Percentiles rank a stretch among this genome's conserved stretches.
Evolutionary conservation across 37 sponge, comb jelly and placozoan genomes (phyloP).

Genomic region (Axinella damicornis): DNA sequence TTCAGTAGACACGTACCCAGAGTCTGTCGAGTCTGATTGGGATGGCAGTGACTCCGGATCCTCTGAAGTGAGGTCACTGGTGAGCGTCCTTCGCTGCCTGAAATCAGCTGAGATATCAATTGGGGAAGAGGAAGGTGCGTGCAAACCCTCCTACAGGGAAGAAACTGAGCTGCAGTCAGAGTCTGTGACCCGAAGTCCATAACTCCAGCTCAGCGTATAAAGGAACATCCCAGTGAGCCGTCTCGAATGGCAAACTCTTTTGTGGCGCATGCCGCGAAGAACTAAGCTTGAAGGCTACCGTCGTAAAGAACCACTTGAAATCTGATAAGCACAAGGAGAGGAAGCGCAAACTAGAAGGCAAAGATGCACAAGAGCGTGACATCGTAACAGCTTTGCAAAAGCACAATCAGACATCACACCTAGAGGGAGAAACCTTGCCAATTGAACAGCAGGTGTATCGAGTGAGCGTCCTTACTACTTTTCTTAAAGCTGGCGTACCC

Average conservation of each 20-base stretch:
- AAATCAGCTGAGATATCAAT: no score
- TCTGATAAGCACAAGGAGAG: conserved; percentile 25
- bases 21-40: no score
- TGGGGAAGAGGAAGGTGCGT: no score
- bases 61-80: no score
- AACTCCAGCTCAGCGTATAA: conserved; percentile 40
- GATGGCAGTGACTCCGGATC: no score
- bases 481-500: no score
- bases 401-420: conserved; percentile 24
- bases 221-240: no score
- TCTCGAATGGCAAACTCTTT: conserved; percentile 46
- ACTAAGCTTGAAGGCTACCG: conserved; percentile 24
- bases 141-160: no score
- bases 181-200: conserved; percentile 36
- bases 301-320: no score
- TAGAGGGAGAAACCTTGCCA: conserved; percentile 43
- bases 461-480: conserved; percentile 23
- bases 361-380: conserved; percentile 49
- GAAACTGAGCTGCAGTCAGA: conserved; percentile 10
- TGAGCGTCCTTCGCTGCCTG: no score
- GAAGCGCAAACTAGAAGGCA: neutral
- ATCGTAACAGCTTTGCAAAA: conserved; percentile 19
- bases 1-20: no score
- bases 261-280: conserved; percentile 60
- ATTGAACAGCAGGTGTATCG: conserved; percentile 24